Conservation (phyloP, 2,888 invertebrate genomes). For the Temnothorax ravouxi region DNA sequence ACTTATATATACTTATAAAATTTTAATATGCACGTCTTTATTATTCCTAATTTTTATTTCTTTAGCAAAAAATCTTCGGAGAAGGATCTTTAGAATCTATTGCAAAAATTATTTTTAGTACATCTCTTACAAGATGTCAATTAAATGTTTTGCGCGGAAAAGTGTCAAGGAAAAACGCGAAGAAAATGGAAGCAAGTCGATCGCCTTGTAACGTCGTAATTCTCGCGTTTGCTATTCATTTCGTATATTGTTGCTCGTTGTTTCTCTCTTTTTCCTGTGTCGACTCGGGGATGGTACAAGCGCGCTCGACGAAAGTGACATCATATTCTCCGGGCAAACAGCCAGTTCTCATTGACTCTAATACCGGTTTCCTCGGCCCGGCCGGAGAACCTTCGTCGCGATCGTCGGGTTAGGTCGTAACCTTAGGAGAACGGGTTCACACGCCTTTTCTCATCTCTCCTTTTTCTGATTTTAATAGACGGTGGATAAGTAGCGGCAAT, state of each 20-base stretch:
- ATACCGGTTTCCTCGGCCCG: conserved; percentile 75
- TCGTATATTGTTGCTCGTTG: conserved; percentile 3
- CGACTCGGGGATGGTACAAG: conserved; percentile 17
- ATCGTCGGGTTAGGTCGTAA: conserved; percentile 29
- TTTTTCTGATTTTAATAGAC: not conserved
- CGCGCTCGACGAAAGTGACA: conserved; percentile 75
- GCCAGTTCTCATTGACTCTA: conserved; percentile 79
- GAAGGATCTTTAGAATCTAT: not conserved
- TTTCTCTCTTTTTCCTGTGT: conserved; percentile 1
- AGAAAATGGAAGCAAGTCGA: conserved; percentile 18
- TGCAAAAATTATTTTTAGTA: not conserved
- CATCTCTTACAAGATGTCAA: not conserved
- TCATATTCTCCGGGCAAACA: conserved; percentile 73
- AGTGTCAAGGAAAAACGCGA: conserved; percentile 23
- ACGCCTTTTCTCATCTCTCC: not conserved
- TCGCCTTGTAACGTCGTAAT: conserved; percentile 14
- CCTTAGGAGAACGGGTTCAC: conserved; percentile 39
- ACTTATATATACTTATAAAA: not conserved
- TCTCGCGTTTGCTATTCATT: conserved; percentile 22
- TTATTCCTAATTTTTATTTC: not conserved
- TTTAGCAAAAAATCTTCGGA: not conserved
- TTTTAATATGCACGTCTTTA: not conserved
- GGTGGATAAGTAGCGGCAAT: not conserved
- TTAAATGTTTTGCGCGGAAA: not conserved
- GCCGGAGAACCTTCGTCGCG: conserved; percentile 38